Evolutionary conservation across 1,140 invertebrate genomes (phyloP).

Genomic region (Camponotus vicinus): DNA sequence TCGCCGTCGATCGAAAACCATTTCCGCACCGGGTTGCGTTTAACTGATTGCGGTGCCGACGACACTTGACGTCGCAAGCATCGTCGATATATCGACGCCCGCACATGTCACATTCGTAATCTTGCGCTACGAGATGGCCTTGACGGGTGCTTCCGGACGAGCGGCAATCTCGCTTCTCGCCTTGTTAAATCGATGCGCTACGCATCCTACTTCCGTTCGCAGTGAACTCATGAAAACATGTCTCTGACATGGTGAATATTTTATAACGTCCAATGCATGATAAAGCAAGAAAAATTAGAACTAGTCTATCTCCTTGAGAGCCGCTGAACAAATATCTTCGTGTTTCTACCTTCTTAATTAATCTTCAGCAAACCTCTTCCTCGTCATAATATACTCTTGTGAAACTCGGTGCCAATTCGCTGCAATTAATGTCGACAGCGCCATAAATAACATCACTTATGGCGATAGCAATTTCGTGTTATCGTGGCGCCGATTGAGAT

Average conservation of each 20-base stretch:
- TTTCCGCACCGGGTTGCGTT: constrained; percentile 66
- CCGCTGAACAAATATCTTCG: not conserved
- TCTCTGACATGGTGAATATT: not conserved
- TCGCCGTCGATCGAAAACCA: constrained; percentile 74
- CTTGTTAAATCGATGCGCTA: not conserved
- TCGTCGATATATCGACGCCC: constrained; percentile 27
- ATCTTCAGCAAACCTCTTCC: too few relatives aligned
- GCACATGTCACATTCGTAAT: constrained; percentile 15
- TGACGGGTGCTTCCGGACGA: not conserved
- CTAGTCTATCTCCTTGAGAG: not conserved
- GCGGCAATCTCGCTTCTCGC: not conserved
- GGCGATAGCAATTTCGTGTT: not conserved
- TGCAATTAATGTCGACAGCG: not conserved
- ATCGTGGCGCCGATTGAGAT: constrained; percentile 26
- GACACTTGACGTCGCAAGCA: constrained; percentile 45
- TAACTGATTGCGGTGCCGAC: constrained; percentile 68
- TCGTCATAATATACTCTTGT: not conserved
- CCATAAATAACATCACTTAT: not conserved
- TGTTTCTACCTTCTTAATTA: too few relatives aligned
- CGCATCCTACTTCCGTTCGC: not conserved
- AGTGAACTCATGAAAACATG: not conserved
- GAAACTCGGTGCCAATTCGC: not conserved
- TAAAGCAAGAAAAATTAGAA: not conserved
- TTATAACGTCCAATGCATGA: not conserved
- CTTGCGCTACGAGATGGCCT: not conserved